A percentile compares a stretch with the other conserved stretches of the same genome.
Evolutionary conservation across 2,888 invertebrate genomes (phyloP).

Genomic region (Gasteruption jaculator): DNA sequence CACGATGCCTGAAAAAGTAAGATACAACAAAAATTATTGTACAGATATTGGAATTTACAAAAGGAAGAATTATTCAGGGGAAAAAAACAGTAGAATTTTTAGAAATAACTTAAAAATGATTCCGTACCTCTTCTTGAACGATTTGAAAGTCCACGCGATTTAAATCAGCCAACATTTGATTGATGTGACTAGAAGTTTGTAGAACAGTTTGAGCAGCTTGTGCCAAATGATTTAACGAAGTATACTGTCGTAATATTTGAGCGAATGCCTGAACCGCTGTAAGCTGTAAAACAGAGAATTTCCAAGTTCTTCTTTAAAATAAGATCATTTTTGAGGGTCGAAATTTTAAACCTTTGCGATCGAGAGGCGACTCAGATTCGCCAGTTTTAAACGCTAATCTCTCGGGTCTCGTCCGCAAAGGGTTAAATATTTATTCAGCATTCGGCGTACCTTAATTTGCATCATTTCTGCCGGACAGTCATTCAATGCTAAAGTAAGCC

Average conservation of each 20-base stretch:
- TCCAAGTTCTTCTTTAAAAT: no score
- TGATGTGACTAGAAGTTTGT: slow-evolving; percentile 90
- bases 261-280: slow-evolving; percentile 86
- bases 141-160: slow-evolving; percentile 98
- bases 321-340: no score
- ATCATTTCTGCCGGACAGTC: slow-evolving; percentile 80
- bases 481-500: slow-evolving; percentile 76
- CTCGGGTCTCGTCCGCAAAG: no score
- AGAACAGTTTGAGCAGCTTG: slow-evolving; percentile 93
- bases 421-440: no score
- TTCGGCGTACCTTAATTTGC: slow-evolving; percentile 77
- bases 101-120: no score
- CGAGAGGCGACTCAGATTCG: no score
- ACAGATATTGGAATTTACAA: not conserved
- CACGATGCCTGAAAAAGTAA: slow-evolving; percentile 74
- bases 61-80: no score
- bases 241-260: slow-evolving; percentile 91
- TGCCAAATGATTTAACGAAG: slow-evolving; percentile 94
- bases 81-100: no score
- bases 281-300: slow-evolving; percentile 52
- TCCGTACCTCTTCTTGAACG: slow-evolving; percentile 73
- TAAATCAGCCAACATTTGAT: slow-evolving; percentile 93
- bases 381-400: no score
- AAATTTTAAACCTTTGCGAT: no score
- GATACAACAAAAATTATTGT: slow-evolving; percentile 35